Evolutionary conservation across 2,888 invertebrate species (phyloP).

Genomic region (Rotaria macrura): DNA sequence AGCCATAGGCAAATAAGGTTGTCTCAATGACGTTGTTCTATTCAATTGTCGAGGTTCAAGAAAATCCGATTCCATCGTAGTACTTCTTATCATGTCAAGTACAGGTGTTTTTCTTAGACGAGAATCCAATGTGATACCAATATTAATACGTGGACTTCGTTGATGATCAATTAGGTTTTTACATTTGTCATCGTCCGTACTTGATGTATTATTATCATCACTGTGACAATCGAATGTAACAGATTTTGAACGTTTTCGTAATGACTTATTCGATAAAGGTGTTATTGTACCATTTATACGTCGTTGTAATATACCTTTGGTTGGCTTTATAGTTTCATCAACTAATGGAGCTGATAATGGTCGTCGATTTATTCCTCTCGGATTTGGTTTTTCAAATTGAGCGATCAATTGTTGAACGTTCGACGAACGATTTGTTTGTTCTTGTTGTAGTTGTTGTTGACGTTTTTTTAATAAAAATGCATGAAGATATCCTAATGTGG

Average conservation of each 20-base stretch:
- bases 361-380: neutral
- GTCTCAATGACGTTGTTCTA: neutral
- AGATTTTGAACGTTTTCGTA: slow-evolving; percentile 14
- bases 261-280: neutral
- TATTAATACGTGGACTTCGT: slow-evolving; percentile 10
- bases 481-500: neutral
- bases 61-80: slow-evolving; percentile 18
- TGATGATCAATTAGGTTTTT: neutral
- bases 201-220: neutral
- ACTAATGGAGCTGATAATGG: slow-evolving; percentile 4
- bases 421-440: neutral
- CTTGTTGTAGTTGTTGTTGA: neutral
- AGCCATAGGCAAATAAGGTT: neutral
- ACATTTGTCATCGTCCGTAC: neutral
- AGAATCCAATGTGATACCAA: slow-evolving; percentile 28
- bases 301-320: slow-evolving; percentile 17
- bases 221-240: slow-evolving; percentile 13
- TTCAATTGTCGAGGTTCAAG: neutral
- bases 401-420: neutral
- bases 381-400: neutral
- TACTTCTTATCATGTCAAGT: slow-evolving; percentile 26
- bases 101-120: slow-evolving; percentile 27
- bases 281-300: neutral
- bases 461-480: slow-evolving; percentile 16
- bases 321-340: neutral